Percentiles rank a stretch among this genome's conserved stretches.
These are phyloP conservation scores for Plemyria rubiginata DNA, from an alignment of 2,888 invertebrate species.

Conservation along the genomic window DNA sequence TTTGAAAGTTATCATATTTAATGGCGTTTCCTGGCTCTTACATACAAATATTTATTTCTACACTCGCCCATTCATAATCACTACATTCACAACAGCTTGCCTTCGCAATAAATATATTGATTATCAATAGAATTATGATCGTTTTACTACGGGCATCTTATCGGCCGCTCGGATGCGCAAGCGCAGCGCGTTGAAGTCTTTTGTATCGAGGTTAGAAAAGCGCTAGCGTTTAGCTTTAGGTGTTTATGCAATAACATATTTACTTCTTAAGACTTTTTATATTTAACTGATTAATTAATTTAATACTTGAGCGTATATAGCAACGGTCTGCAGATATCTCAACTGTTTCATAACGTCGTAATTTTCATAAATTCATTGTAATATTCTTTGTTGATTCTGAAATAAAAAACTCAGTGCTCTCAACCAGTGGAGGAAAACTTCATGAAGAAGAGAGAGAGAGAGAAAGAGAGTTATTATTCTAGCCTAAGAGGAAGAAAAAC, in stretches of 20 bases:
- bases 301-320: too few species aligned
- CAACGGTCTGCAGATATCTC: too few species aligned
- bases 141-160: conserved; percentile 24
- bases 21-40: conserved; percentile 4
- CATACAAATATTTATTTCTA: conserved; percentile 15
- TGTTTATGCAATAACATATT: conserved; percentile 12
- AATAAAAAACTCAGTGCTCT: too few species aligned
- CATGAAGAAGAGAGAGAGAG: too few species aligned
- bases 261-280: neutral
- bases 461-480: too few species aligned
- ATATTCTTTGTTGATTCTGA: too few species aligned
- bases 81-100: conserved; percentile 16
- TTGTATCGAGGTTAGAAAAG: conserved; percentile 41
- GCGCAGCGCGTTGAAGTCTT: conserved; percentile 70
- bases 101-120: conserved; percentile 28
- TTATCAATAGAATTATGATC: conserved; percentile 31
- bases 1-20: conserved; percentile 6
- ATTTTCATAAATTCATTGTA: too few species aligned
- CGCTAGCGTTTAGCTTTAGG: conserved; percentile 26
- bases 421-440: too few species aligned
- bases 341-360: too few species aligned
- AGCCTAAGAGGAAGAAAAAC: too few species aligned
- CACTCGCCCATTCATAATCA: conserved; percentile 18
- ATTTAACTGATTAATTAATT: too few species aligned
- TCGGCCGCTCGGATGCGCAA: conserved; percentile 30